Conservation (phyloP, 1,140 invertebrate species). For the Formica exsecta region DNA sequence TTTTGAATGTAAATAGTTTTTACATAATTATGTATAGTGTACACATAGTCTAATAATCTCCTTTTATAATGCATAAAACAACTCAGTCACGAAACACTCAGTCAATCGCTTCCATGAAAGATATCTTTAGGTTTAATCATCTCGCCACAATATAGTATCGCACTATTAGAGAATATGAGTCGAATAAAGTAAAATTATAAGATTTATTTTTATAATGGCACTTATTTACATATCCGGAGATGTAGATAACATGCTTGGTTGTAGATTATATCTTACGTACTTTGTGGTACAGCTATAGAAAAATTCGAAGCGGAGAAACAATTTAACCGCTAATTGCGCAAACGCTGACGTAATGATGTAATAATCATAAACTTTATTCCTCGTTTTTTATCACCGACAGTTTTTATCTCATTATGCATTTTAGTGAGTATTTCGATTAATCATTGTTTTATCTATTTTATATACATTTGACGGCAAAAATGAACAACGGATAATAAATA, state of each 20-base stretch:
- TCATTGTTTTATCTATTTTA: background rate
- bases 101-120: background rate
- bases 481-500: background rate
- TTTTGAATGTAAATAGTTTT: background rate
- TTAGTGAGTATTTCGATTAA: background rate
- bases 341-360: conserved; percentile 34
- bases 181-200: background rate
- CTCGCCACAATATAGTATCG: background rate
- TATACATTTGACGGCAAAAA: background rate
- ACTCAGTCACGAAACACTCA: background rate
- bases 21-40: background rate
- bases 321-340: conserved; percentile 33
- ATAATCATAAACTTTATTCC: conserved; percentile 35
- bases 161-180: background rate
- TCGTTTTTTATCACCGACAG: background rate
- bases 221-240: conserved; percentile 8
- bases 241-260: conserved; percentile 16
- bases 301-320: conserved; percentile 7
- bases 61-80: background rate
- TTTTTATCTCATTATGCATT: conserved; percentile 13
- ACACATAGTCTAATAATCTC: background rate
- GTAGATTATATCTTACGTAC: conserved; percentile 2
- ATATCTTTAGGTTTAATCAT: conserved; percentile 1
- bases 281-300: background rate
- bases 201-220: background rate